These are phyloP conservation scores for Noctilio leporinus DNA, from an alignment of 2,113 vertebrate species.

Conservation along the genomic window DNA sequence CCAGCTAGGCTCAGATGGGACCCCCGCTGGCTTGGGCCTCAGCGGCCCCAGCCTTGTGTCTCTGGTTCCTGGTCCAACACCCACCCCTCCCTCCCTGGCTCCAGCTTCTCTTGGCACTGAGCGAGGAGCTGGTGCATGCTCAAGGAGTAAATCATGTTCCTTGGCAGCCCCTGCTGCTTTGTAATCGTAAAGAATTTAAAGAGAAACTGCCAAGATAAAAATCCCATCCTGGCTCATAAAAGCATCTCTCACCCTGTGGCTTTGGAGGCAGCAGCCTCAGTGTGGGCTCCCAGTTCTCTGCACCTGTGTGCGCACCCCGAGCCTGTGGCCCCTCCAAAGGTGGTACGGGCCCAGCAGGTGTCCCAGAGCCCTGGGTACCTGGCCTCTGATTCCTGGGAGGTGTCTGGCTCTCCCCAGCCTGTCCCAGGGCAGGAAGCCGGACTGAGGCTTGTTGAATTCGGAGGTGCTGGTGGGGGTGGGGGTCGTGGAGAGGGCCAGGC, in stretches of 20 bases:
- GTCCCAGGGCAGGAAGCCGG: background rate
- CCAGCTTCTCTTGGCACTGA: conserved; percentile 62
- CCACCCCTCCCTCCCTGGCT: conserved; percentile 57
- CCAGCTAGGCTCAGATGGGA: background rate
- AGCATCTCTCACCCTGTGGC: conserved; percentile 40
- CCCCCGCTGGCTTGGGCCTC: background rate
- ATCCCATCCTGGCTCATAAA: conserved; percentile 40
- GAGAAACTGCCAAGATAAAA: conserved; percentile 69
- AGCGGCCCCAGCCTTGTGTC: conserved; percentile 26
- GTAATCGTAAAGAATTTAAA: conserved; percentile 76
- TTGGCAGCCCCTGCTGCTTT: conserved; percentile 68
- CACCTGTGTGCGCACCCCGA: background rate
- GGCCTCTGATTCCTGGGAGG: background rate
- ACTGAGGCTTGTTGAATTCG: background rate
- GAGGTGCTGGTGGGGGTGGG: background rate
- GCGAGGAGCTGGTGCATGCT: conserved; percentile 65
- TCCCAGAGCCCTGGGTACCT: background rate
- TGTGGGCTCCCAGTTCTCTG: background rate
- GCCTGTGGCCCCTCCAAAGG: background rate
- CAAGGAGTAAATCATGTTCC: conserved; percentile 73
- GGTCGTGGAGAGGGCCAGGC: no score
- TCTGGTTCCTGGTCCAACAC: conserved; percentile 33
- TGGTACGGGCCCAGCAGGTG: background rate
- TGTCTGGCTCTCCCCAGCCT: background rate
- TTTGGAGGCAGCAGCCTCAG: background rate